Evolutionary conservation across 2,888 invertebrate genomes (phyloP).

Genomic region (Elegia similella): DNA sequence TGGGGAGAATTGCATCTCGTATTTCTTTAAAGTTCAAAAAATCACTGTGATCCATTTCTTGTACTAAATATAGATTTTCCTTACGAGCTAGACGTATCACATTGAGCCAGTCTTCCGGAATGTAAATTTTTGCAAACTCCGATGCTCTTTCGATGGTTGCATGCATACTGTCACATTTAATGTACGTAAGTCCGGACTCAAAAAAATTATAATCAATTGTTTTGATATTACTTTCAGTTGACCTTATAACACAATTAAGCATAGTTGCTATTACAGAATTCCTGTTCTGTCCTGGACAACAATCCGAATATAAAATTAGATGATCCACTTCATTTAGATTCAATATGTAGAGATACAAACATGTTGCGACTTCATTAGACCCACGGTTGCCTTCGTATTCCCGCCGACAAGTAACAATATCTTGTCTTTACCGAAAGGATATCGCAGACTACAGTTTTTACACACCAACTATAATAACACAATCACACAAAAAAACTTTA

Average conservation of each 20-base stretch:
- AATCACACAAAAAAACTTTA: too few relatives aligned
- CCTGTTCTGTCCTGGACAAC: neutral
- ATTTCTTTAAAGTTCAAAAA: neutral
- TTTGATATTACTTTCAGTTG: neutral
- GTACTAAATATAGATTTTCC: neutral
- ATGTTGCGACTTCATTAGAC: conserved; percentile 18
- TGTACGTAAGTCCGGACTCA: neutral
- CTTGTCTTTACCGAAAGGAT: conserved; percentile 26
- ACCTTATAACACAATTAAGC: neutral
- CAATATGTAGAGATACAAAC: neutral
- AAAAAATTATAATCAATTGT: neutral
- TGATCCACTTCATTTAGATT: neutral
- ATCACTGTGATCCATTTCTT: neutral
- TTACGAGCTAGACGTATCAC: neutral
- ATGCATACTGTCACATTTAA: neutral
- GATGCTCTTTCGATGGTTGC: neutral
- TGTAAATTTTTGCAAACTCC: neutral
- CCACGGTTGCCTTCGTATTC: conserved; percentile 25
- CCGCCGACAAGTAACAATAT: conserved; percentile 28
- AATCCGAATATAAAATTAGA: neutral
- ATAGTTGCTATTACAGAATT: neutral
- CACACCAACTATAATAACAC: too few relatives aligned
- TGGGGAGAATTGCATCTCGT: neutral
- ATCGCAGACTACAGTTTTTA: too few relatives aligned
- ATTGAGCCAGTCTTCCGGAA: neutral